Base-by-base conservation (phyloP, 2,888 invertebrate species). In the Metellina segmentata region DNA sequence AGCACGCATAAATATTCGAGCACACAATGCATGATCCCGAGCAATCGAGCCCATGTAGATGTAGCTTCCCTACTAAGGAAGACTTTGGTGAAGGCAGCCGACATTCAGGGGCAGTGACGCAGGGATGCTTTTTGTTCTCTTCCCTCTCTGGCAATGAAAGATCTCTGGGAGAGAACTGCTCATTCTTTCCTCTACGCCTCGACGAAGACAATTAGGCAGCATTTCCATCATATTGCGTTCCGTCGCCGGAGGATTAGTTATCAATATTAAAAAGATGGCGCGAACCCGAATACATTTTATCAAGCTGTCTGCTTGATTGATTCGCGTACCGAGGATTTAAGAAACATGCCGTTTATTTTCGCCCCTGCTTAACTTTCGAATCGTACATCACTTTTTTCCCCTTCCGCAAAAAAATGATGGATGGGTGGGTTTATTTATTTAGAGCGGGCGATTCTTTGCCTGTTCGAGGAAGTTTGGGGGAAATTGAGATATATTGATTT, bases 281-380 rank as follows among this genome's bases (percentile, higher is more conserved):
- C 51, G 34, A 34, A 34, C 34, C 34, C 7, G 74, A 52, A 49
- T 86, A 52, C 61, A 70, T 71, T 81, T 87, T 71, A 87, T 87
- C 72, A 81, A 87, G 79, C 81, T 81, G 87, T 87, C 87, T 19
- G 48, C 13, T 81, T 87, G 87, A 87, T 87, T 87, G 87, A 87
- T 87, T 53, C 20, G 72, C 19, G 51, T 49, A 19, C 1, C 9
- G 19, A 72, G 87, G 87, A 79, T 85, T 85, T 74, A 34, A 75
- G 74, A 34, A 75, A 53, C 48, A 53, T 0, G 75, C 52, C 20
- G 61, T 19, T 7, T 79, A 61, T 61, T 61, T 34, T 20, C n/a
- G 53, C 16, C n/a, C 11, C 16, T 52, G 75, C 61, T 61, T 85
- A 61, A 34, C 74, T 53, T 85, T 61, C 52, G 61, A 85, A 72